Evolutionary conservation across 2,888 invertebrate species (phyloP).

Genomic region (Yponomeuta plumbellus): DNA sequence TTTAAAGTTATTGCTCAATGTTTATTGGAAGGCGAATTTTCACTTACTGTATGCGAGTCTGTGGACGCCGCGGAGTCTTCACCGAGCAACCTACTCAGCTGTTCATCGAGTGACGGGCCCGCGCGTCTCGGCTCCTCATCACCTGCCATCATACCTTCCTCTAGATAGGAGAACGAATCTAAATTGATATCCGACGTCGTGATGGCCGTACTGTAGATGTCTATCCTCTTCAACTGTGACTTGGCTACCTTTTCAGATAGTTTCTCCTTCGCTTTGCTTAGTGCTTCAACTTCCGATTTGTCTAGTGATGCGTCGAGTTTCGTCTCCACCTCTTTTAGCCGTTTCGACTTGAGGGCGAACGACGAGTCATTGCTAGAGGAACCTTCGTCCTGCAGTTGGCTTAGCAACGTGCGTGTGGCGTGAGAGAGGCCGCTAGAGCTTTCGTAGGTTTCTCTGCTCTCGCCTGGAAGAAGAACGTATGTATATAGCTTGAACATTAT

Average conservation of each 20-base stretch:
- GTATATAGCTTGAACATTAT: no score
- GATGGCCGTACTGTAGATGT: conserved; percentile 73
- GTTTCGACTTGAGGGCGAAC: conserved; percentile 60
- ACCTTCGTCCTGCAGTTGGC: conserved; percentile 73
- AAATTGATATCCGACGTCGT: conserved; percentile 71
- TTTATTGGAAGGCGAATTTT: conserved; percentile 57
- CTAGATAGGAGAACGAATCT: conserved; percentile 71
- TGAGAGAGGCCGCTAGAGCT: conserved; percentile 56
- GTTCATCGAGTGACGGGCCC: conserved; percentile 45
- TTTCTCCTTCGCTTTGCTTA: conserved; percentile 63
- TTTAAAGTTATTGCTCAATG: conserved; percentile 47
- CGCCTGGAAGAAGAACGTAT: conserved; percentile 49
- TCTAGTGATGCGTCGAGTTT: conserved; percentile 36
- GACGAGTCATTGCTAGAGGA: conserved; percentile 73
- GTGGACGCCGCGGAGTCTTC: conserved; percentile 53
- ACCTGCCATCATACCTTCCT: conserved; percentile 64
- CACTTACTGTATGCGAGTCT: conserved; percentile 60
- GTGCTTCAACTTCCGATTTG: conserved; percentile 54
- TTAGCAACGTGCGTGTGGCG: conserved; percentile 65
- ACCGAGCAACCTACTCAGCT: conserved; percentile 53
- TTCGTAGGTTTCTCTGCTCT: conserved; percentile 57
- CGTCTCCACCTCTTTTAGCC: conserved; percentile 39
- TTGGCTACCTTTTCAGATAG: conserved; percentile 62
- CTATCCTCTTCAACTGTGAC: conserved; percentile 64
- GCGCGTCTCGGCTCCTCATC: conserved; percentile 52